Conservation (phyloP, 2,797 vertebrate species). For the Catamblyrhynchus diadema region DNA sequence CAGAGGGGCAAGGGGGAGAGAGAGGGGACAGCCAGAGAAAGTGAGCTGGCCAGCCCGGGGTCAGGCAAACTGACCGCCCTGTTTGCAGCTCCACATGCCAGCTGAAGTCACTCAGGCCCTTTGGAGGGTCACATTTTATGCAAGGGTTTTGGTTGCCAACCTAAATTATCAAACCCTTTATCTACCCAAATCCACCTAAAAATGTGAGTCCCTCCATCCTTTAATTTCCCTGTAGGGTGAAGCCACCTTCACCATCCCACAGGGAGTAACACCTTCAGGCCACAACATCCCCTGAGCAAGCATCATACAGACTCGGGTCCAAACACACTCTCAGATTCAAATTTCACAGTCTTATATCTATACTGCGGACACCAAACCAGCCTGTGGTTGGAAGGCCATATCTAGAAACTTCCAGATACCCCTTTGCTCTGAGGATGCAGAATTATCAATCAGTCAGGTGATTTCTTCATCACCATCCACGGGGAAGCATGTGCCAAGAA, state of each 20-base stretch:
- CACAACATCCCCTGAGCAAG: no score
- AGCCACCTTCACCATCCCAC: not conserved
- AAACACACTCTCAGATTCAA: not conserved
- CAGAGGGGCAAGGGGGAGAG: not conserved
- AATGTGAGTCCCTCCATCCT: rapidly evolving
- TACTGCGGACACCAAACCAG: not conserved
- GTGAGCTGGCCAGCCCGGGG: not conserved
- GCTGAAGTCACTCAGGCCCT: not conserved
- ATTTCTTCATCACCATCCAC: rapidly evolving
- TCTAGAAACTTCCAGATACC: not conserved
- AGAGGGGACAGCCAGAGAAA: not conserved
- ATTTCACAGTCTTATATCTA: not conserved
- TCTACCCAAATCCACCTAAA: not conserved
- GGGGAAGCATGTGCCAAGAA: not conserved
- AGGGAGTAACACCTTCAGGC: not conserved
- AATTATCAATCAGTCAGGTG: not conserved
- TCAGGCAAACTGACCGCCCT: not conserved
- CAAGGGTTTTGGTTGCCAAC: not conserved
- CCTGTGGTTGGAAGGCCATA: not conserved
- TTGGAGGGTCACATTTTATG: not conserved
- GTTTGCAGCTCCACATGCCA: not conserved
- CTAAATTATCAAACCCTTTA: not conserved
- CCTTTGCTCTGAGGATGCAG: not conserved
- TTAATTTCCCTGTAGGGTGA: not conserved
- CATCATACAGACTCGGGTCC: rapidly evolving